Evolutionary conservation across 2,797 vertebrate genomes (phyloP).

Genomic region (Pempheris klunzingeri): DNA sequence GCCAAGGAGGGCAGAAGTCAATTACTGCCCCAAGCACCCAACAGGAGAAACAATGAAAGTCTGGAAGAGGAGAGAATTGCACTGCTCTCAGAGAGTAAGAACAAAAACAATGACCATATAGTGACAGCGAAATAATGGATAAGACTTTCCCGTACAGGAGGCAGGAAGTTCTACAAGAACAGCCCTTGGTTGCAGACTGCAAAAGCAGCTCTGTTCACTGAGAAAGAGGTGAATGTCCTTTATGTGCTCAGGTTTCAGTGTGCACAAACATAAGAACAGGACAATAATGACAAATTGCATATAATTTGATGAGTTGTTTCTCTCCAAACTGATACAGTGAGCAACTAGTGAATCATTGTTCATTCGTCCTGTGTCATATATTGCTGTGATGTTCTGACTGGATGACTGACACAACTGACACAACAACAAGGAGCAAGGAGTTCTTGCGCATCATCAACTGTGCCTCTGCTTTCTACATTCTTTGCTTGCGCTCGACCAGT

Average conservation of each 20-base stretch:
- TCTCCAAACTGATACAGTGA: not conserved
- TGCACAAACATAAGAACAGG: not conserved
- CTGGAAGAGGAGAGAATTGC: conserved; percentile 27
- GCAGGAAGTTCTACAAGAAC: conserved; percentile 41
- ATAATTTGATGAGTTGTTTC: not conserved
- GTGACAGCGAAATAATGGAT: conserved; percentile 47
- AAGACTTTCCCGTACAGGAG: conserved; percentile 49
- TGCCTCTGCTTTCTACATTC: conserved; percentile 7
- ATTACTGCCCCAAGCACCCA: conserved; percentile 48
- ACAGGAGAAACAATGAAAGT: conserved; percentile 42
- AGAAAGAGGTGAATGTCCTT: not conserved
- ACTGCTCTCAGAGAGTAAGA: conserved; percentile 37
- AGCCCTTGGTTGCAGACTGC: conserved; percentile 27
- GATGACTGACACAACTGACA: not conserved
- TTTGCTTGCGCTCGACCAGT: not conserved
- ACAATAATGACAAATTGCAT: not conserved
- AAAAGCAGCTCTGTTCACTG: conserved; percentile 47
- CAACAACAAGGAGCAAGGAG: no score
- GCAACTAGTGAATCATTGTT: not conserved
- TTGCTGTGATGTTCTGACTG: not conserved
- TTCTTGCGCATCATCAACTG: not conserved
- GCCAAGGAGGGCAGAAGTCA: conserved; percentile 46
- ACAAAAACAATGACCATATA: conserved; percentile 44
- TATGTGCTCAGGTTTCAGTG: not conserved
- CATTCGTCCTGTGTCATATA: not conserved